phyloP scores from a whole-genome alignment of 1,140 invertebrate species.

The Saccostrea glomerata region DNA sequence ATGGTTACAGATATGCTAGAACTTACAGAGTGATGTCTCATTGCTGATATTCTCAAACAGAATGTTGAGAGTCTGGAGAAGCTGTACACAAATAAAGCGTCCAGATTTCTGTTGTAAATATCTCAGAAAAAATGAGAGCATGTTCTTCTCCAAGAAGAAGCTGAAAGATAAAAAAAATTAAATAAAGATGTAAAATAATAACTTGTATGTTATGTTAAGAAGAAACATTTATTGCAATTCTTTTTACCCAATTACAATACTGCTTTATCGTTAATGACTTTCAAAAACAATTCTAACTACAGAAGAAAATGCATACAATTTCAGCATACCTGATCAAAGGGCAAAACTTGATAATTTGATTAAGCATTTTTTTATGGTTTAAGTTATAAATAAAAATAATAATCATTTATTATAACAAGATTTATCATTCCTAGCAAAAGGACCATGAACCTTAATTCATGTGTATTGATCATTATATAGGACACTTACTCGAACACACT shows the following conservation, averaged over 20 bases:
- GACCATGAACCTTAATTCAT: too few relatives aligned
- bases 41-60: slow-evolving; percentile 99
- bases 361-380: too few relatives aligned
- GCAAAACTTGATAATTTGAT: too few relatives aligned
- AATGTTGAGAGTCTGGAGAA: slow-evolving; percentile 98
- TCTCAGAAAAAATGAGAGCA: slow-evolving; percentile 97
- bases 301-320: too few relatives aligned
- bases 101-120: slow-evolving; percentile 99
- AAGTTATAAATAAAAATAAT: too few relatives aligned
- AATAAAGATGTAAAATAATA: too few relatives aligned
- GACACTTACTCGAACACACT: slow-evolving; percentile 97
- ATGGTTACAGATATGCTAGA: background rate
- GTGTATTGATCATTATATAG: background rate
- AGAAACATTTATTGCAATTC: too few relatives aligned
- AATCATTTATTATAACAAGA: too few relatives aligned
- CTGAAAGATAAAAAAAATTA: slow-evolving; percentile 82
- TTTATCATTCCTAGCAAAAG: too few relatives aligned
- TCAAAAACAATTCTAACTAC: too few relatives aligned
- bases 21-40: slow-evolving; percentile 98
- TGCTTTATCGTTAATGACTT: background rate
- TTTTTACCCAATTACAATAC: background rate
- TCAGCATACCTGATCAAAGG: too few relatives aligned
- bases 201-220: too few relatives aligned
- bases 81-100: slow-evolving; percentile 97
- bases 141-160: slow-evolving; percentile 99